Evolutionary conservation across 2,113 vertebrate genomes (phyloP), one percentile per base, ranked within the genome.

Genomic region (Poeciliopsis occidentalis): DNA sequence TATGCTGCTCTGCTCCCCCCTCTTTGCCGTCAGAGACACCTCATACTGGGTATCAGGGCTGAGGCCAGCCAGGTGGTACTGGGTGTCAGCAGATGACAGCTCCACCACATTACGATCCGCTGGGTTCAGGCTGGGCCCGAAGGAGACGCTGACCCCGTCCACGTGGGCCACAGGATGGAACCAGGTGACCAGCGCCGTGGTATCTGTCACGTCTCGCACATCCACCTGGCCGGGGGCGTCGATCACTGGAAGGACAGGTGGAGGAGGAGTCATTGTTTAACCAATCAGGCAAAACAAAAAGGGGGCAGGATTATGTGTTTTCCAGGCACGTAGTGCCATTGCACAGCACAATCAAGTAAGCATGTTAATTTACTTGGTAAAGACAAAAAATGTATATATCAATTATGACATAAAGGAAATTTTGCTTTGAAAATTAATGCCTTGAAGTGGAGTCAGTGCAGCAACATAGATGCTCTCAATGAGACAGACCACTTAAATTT

Each of bases 131-230:
- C 93, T 96, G 61, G 95, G 95, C 24, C 96, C 96, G 0, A 96
- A 99, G 0, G 94, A 96, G 67, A 99, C 81, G 24, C 94, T 96
- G 0, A 98, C 74, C 1, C 94, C 86, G 0, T 99, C 97, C 0
- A 99, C 95, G 63, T 95, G 91, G 22, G 98, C 97, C 75, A 97
- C 85, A 1, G 98, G 97, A 75, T 97, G 97, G 87, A 94, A 95
- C 98, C 98, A 99, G 0, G 97, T 98, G 87, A 99, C 91, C 30
- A 99, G 93, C 0, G 97, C 97, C 0, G 97, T 97, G 51, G 95
- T 96, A 91, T 98, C 98, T 0, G 96, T 98, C 76, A 99, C 92
- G 0, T 99, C 97, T n/a, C 93, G 96, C 44, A 96, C 95, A n/a
- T 97, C 95, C 0, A 98, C 93, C 75, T 97, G 96, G 83, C 96